Evolutionary conservation across 2,113 vertebrate species (phyloP), one percentile per base, ranked within the genome.

Genomic region (Empidonax traillii): DNA sequence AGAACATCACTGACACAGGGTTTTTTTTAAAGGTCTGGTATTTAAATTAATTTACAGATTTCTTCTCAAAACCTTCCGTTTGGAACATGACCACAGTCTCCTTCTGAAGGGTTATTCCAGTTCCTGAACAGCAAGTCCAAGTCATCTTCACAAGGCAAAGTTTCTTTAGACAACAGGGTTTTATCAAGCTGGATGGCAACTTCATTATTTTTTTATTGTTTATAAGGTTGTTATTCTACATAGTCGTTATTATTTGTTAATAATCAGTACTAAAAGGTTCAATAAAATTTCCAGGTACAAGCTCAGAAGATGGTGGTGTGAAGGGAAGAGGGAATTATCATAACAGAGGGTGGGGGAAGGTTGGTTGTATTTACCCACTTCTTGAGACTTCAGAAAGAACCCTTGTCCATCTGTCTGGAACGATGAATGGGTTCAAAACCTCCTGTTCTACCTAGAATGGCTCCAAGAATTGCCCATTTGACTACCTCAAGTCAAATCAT

Each of bases 281-380:
- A 39, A 39, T 27, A 41, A 41, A 41, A 62, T 35, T 39, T 39
- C 28, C 18, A n/a, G 35, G 62, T 21, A 12, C 35, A 1, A 23
- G 17, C 30, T 31, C 37, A 52, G 71, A 62, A 74, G 5, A 6
- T 2, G 11, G 2, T 12, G 1, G 4, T 5, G 8, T 52, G 16
- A 19, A 31, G 9, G 1, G 6, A 15, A 10, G 21, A 31, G 9
- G 16, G 21, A n/a, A 9, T 14, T 31, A 28, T n/a, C 8, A 2
- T 43, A 47, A 27, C 27, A 15, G 12, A 73, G 9, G 3, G 28
- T 27, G 24, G 3, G 7, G 58, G 63, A 62, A 43, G n/a, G n/a
- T n/a, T 25, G 18, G 10, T 65, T 14, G 27, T 41, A 46, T 71
- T 77, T 72, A 77, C 39, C 18, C 9, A 31, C 22, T 83, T 52